Base-by-base conservation (phyloP, 2,888 invertebrate species). In the Mythimna loreyi region DNA sequence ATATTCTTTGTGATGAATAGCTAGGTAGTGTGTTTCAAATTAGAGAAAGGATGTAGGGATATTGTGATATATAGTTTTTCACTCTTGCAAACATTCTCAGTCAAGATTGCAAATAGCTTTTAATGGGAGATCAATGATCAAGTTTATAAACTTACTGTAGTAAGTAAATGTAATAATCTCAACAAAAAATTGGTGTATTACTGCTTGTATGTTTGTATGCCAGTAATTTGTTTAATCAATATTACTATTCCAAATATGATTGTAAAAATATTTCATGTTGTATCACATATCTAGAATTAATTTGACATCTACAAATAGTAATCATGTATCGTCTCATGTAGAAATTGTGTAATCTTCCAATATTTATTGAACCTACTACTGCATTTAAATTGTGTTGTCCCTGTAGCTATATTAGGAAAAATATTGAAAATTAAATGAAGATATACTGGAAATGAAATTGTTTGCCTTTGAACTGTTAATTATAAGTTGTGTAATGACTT, bases 301-400 rank as follows among this genome's bases (percentile, higher is more conserved):
- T 61, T 62, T 47, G 19, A 47, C n/a, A 60, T 45, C 16, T 57
- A 52, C 21, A n/a, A 63, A 62, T 67, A 21, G 47, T 55, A 45
- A 43, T 72, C 19, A 50, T 59, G 36, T 72, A 55, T 59, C 0
- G 6, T 55, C 49, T 40, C 33, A 43, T 60, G 21, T 64, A 64
- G 33, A 57, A 73, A 62, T 52, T 79, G 45, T 75, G n/a, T 75
- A 75, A 55, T 62, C 47, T 62, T 55, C 52, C 36, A 36, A 56
- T 60, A 47, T 63, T 56, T 55, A 71, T 43, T 40, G 55, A 56
- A 62, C 55, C 70, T 79, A 61, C 21, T 68, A 30, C 62, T 80
- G 77, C 78, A 78, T 78, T 78, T 78, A 80, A 62, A 63, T 75
- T 71, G 66, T 75, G 59, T 80, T 75, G 76, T 71, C 47, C 58